phyloP scores from a whole-genome alignment of 2,797 vertebrate genomes.

The Neosilurus hyrtlii region DNA sequence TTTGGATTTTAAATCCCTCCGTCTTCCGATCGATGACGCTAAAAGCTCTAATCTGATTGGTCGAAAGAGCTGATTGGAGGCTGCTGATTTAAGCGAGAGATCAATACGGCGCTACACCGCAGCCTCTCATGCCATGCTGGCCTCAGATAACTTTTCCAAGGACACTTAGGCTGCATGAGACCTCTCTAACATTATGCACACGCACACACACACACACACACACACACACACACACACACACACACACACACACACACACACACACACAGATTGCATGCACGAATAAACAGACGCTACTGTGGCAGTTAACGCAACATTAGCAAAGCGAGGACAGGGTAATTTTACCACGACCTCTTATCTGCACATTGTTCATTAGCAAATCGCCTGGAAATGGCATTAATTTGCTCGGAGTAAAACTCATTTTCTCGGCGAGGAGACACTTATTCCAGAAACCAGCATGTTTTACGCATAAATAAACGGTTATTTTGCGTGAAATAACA shows the following conservation, averaged over 20 bases:
- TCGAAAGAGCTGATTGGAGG: conserved; percentile 84
- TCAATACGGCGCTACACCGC: conserved; percentile 74
- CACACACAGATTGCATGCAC: neutral
- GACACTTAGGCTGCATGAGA: conserved; percentile 54
- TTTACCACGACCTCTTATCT: conserved; percentile 52
- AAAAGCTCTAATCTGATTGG: conserved; percentile 83
- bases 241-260: conserved; percentile 32
- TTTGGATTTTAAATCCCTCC: conserved; percentile 71
- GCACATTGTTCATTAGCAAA: conserved; percentile 29
- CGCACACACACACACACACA: conserved; percentile 28
- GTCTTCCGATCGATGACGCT: conserved; percentile 70
- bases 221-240: conserved; percentile 30
- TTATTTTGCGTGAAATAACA: neutral
- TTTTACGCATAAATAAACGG: neutral
- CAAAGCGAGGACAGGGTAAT: conserved; percentile 48
- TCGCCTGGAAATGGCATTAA: conserved; percentile 6
- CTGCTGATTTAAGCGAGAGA: conserved; percentile 78
- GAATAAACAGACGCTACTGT: conserved; percentile 25
- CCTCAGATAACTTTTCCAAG: conserved; percentile 66
- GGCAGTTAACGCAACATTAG: conserved; percentile 47
- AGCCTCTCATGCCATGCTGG: conserved; percentile 57
- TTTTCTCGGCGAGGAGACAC: neutral
- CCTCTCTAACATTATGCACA: conserved; percentile 22
- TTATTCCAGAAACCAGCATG: neutral
- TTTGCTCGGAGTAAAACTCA: conserved; percentile 6